Percentiles rank a stretch among this genome's conserved stretches.
Conservation (phyloP, 2,113 vertebrate genomes). For the Recurvirostra avosetta region DNA sequence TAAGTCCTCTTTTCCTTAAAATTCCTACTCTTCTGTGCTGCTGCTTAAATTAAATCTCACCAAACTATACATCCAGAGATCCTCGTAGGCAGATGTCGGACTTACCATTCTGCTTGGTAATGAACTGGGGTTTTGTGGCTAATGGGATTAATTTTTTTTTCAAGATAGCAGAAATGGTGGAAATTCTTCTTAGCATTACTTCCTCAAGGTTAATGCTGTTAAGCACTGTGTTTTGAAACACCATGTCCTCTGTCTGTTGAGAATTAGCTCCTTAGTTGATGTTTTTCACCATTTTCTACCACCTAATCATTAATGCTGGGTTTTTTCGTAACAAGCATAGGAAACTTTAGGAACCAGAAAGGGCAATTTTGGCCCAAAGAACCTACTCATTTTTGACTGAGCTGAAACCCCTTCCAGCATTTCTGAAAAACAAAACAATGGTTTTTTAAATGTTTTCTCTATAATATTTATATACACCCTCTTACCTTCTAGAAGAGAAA, state of each 20-base stretch:
- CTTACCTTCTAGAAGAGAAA: neutral
- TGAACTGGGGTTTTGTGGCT: neutral
- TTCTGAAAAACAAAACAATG: neutral
- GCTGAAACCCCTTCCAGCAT: neutral
- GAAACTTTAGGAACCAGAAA: neutral
- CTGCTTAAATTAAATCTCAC: neutral
- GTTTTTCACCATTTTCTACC: neutral
- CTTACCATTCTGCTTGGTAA: neutral
- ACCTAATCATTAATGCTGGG: neutral
- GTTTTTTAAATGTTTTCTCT: neutral
- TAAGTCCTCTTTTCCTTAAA: neutral
- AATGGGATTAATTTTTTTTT: neutral
- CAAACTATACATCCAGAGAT: neutral
- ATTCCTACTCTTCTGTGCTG: neutral
- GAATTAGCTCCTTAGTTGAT: neutral
- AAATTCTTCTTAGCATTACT: conserved; percentile 20
- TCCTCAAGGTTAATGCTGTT: neutral
- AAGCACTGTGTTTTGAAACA: neutral
- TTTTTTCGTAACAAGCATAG: neutral
- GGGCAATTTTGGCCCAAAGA: neutral
- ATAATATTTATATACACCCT: neutral
- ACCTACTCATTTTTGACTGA: neutral
- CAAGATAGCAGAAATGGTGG: neutral
- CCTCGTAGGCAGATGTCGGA: neutral
- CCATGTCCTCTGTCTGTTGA: neutral